A percentile compares a stretch with the other conserved stretches of the same genome.
These are phyloP conservation scores for Pyrrhia umbra DNA, from an alignment of 2,888 invertebrate species.

Conservation along the genomic window DNA sequence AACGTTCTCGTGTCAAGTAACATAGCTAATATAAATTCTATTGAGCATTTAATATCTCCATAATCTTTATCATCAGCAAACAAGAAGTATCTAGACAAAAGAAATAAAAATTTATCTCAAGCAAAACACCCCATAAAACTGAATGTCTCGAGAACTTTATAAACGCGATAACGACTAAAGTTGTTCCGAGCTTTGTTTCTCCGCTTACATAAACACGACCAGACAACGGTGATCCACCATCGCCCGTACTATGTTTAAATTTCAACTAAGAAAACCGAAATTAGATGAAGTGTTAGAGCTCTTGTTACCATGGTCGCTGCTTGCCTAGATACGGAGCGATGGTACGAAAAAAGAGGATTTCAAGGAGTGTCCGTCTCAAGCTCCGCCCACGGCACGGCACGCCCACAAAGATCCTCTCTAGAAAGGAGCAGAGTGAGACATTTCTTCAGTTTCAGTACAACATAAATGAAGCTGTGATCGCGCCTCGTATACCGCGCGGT, in stretches of 20 bases:
- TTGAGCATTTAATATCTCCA: constrained; percentile 35
- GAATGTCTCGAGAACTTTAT: constrained; percentile 89
- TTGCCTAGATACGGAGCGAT: constrained; percentile 84
- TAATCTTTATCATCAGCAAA: constrained; percentile 71
- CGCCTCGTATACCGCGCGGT: constrained; percentile 49
- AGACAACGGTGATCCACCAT: constrained; percentile 67
- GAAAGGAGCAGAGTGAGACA: constrained; percentile 80
- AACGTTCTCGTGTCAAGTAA: background rate
- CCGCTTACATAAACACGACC: constrained; percentile 85
- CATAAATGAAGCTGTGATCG: constrained; percentile 73
- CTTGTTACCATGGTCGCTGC: constrained; percentile 77
- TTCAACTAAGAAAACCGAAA: constrained; percentile 50
- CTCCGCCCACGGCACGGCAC: constrained; percentile 84
- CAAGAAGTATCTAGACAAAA: constrained; percentile 82
- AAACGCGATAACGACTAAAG: constrained; percentile 90
- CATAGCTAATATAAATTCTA: background rate
- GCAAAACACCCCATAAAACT: constrained; percentile 90
- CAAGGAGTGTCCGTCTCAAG: constrained; percentile 87
- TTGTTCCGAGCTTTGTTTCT: constrained; percentile 87
- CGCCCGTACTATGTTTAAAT: constrained; percentile 44
- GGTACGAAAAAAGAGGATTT: constrained; percentile 88
- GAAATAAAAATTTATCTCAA: constrained; percentile 88
- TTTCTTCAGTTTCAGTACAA: constrained; percentile 81
- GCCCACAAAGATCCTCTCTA: constrained; percentile 82
- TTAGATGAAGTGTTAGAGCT: constrained; percentile 71